Conservation (phyloP, 2,888 invertebrate species). For the Caenorhabditis virilis region DNA sequence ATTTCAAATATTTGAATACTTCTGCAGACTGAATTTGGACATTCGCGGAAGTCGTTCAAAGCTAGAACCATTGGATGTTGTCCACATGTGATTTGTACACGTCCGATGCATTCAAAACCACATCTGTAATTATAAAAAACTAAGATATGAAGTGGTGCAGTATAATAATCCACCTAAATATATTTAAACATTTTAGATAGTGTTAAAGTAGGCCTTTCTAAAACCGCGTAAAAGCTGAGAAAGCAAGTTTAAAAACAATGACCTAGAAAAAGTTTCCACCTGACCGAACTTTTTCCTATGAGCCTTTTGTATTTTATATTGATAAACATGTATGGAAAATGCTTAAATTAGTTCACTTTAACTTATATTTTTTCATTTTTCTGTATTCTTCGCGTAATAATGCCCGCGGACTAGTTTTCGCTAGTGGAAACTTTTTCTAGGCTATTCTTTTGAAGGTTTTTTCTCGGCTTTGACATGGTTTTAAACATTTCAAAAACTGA, state of each 20-base stretch:
- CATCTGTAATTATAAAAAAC: constrained; percentile 36
- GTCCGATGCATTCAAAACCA: constrained; percentile 49
- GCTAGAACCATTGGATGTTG: constrained; percentile 42
- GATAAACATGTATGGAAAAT: too few relatives aligned
- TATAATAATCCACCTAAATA: background rate
- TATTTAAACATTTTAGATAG: background rate
- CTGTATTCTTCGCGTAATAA: background rate
- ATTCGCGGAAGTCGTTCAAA: constrained; percentile 48
- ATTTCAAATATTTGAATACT: constrained; percentile 43
- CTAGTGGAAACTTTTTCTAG: too few relatives aligned
- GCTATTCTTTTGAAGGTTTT: too few relatives aligned
- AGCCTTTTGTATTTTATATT: too few relatives aligned
- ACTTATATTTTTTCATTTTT: too few relatives aligned
- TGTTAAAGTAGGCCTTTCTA: background rate
- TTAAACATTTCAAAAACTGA: background rate
- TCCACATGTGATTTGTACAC: constrained; percentile 42
- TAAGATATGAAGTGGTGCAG: background rate
- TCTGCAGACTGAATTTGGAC: constrained; percentile 46
- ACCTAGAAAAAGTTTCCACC: too few relatives aligned
- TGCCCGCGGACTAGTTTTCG: too few relatives aligned
- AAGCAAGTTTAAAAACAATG: too few relatives aligned
- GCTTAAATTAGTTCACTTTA: too few relatives aligned
- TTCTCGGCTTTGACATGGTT: too few relatives aligned
- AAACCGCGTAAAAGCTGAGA: too few relatives aligned
- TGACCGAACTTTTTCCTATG: too few relatives aligned